Evolutionary conservation across 2,888 invertebrate species (phyloP).

Genomic region (Microplitis deprimator): DNA sequence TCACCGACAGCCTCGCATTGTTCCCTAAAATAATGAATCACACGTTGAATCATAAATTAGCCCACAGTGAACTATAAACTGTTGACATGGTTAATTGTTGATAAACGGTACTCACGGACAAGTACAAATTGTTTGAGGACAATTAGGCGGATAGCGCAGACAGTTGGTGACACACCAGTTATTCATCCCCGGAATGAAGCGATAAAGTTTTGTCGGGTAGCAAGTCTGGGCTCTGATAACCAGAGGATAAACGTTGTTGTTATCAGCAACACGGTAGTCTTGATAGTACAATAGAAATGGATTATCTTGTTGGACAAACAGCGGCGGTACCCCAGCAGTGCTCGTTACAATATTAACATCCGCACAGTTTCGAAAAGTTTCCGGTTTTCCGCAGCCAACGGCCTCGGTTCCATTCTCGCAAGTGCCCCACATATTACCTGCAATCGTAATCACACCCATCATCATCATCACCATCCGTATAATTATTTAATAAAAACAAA

Average conservation of each 20-base stretch:
- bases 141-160: slow-evolving; percentile 88
- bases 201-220: slow-evolving; percentile 78
- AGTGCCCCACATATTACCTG: slow-evolving; percentile 92
- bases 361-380: slow-evolving; percentile 93
- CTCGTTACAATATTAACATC: slow-evolving; percentile 88
- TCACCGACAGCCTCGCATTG: slow-evolving; percentile 88
- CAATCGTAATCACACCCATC: slow-evolving; percentile 33
- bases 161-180: slow-evolving; percentile 91
- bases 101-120: slow-evolving; percentile 83
- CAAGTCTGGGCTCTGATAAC: slow-evolving; percentile 89
- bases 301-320: slow-evolving; percentile 79
- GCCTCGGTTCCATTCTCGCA: slow-evolving; percentile 89
- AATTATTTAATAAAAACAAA: no score
- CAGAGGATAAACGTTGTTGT: slow-evolving; percentile 74
- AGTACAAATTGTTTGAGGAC: slow-evolving; percentile 81
- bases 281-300: slow-evolving; percentile 85
- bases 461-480: neutral
- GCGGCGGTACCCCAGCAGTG: slow-evolving; percentile 81
- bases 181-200: slow-evolving; percentile 82
- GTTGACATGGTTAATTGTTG: neutral
- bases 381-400: slow-evolving; percentile 90
- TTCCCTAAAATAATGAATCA: slow-evolving; percentile 73
- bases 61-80: no score
- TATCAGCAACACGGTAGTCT: slow-evolving; percentile 75
- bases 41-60: neutral